Evolutionary conservation across 1,140 invertebrate genomes (phyloP), one percentile per base, ranked within the genome.

Genomic region (Coelopa frigida): DNA sequence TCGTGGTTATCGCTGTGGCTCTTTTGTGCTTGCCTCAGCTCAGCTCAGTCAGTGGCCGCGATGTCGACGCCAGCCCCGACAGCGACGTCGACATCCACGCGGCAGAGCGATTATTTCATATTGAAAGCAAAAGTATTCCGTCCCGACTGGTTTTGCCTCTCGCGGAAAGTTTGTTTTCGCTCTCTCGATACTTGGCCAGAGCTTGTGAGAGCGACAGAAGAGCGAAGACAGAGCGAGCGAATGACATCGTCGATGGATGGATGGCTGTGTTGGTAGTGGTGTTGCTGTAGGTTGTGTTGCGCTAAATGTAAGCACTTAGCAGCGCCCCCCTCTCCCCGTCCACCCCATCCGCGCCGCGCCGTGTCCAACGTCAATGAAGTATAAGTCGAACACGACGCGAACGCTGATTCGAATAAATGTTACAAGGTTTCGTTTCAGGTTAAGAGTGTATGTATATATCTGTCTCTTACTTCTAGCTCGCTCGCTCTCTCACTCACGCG

Each of bases 401-500:
- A 59, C 29, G 42, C 42, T 50, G 53, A 57, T 52, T 50, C 58
- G 54, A 61, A 63, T n/a, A 62, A 63, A 64, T 63, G 60, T 63
- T 63, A 63, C 60, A 63, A 63, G 60, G 60, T 63, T 63, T 63
- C 58, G 54, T 61, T 63, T 63, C 60, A 61, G 61, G 60, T 63
- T 63, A 61, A 63, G 54, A 61, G 58, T 29, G 8, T 29, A n/a
- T n/a, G n/a, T n/a, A n/a, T n/a, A n/a, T n/a, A n/a, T n/a, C n/a
- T n/a, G n/a, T n/a, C n/a, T n/a, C n/a, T n/a, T n/a, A n/a, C n/a
- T n/a, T n/a, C n/a, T n/a, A n/a, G n/a, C n/a, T n/a, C n/a, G n/a
- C n/a, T n/a, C n/a, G n/a, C n/a, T n/a, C n/a, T 29, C 7, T 29
- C 7, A 29, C n/a, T 29, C n/a, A n/a, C n/a, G 7, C n/a, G 7